Evolutionary conservation across 2,797 vertebrate genomes (phyloP).

Genomic region (Ispidina lecontei): DNA sequence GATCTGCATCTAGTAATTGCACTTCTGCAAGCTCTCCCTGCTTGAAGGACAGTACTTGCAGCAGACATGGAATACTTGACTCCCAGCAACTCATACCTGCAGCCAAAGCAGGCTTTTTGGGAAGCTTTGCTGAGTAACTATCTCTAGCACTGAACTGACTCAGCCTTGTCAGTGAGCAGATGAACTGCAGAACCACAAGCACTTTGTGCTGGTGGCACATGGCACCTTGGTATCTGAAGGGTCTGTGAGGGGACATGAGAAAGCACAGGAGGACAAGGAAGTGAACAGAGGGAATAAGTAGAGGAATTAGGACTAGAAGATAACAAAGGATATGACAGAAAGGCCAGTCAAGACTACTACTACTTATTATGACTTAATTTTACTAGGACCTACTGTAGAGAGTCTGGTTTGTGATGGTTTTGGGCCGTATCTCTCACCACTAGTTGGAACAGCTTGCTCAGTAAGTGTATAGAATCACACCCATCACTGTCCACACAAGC

Average conservation of each 20-base stretch:
- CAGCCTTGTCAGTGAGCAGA: not conserved
- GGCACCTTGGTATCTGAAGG: not conserved
- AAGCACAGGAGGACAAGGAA: not conserved
- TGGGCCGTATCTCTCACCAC: not conserved
- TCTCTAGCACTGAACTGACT: not conserved
- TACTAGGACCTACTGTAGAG: not conserved
- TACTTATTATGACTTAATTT: not conserved
- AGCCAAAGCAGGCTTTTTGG: not conserved
- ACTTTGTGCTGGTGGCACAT: not conserved
- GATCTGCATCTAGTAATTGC: not conserved
- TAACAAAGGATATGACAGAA: not conserved
- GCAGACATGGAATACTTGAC: accelerated
- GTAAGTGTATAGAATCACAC: accelerated
- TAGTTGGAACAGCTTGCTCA: not conserved
- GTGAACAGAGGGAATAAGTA: not conserved
- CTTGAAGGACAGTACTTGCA: accelerated
- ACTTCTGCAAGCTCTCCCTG: not conserved
- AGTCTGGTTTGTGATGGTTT: not conserved
- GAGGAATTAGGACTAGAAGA: not conserved
- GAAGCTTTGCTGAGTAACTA: not conserved
- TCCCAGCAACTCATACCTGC: not conserved
- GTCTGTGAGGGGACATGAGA: not conserved
- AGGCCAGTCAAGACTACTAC: not conserved
- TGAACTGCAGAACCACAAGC: not conserved
- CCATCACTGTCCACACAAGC: accelerated